Conservation (phyloP, 2,888 invertebrate genomes). For the Autographa gamma region DNA sequence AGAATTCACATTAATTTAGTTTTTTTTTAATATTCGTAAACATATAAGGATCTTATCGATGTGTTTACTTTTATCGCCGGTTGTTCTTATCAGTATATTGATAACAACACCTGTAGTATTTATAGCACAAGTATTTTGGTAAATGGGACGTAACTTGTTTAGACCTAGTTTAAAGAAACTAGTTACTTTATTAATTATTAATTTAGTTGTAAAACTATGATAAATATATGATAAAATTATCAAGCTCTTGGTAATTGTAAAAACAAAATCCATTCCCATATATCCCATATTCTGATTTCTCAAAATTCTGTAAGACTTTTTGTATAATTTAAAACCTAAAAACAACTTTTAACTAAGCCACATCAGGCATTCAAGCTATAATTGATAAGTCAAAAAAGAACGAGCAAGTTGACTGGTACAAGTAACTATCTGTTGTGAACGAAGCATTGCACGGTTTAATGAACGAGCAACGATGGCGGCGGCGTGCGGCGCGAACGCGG, state of each 20-base stretch:
- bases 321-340: too few species aligned
- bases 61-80: neutral
- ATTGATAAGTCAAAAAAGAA: neutral
- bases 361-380: too few species aligned
- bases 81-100: neutral
- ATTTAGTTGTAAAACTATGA: too few species aligned
- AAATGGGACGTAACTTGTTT: neutral
- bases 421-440: conserved; percentile 70
- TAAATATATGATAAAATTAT: too few species aligned
- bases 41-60: neutral
- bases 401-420: conserved; percentile 56
- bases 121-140: neutral
- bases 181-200: neutral
- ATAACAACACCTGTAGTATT: neutral
- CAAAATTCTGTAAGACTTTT: too few species aligned
- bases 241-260: too few species aligned
- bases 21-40: neutral
- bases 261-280: too few species aligned
- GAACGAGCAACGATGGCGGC: conserved; percentile 86
- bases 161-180: neutral
- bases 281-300: too few species aligned
- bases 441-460: conserved; percentile 84
- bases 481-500: conserved; percentile 78
- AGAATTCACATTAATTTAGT: neutral
- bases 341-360: too few species aligned